These are phyloP conservation scores for Neofelis nebulosa DNA, from an alignment of 2,113 vertebrate genomes.

Conservation along the genomic window DNA sequence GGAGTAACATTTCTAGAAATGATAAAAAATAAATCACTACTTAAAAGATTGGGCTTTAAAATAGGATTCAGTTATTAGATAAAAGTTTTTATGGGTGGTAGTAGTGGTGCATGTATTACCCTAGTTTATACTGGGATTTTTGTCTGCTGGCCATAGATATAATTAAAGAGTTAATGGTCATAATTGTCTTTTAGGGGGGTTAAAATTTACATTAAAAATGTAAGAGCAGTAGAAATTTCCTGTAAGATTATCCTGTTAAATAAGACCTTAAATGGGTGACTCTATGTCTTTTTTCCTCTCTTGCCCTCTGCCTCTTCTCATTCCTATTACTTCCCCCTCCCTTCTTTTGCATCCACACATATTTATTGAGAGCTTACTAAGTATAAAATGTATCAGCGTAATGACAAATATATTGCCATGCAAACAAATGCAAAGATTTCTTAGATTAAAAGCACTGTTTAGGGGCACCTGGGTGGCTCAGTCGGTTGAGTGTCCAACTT, in stretches of 20 bases:
- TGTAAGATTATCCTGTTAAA: slow-evolving; percentile 20
- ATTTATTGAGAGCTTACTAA: background rate
- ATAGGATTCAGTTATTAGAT: slow-evolving; percentile 58
- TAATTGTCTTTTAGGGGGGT: background rate
- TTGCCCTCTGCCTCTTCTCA: background rate
- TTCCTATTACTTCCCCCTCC: background rate
- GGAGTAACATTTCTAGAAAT: slow-evolving; percentile 73
- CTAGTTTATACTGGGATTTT: background rate
- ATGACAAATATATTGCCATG: background rate
- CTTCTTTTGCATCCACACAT: background rate
- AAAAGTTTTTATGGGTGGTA: slow-evolving; percentile 18
- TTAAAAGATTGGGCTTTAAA: slow-evolving; percentile 70
- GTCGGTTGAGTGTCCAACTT: too few relatives aligned
- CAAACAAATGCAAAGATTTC: slow-evolving; percentile 17
- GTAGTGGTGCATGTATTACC: background rate
- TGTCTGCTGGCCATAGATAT: background rate
- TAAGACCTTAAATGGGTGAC: background rate
- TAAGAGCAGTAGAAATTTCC: background rate
- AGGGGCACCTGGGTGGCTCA: too few relatives aligned
- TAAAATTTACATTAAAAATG: slow-evolving; percentile 20
- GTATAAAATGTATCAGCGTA: background rate
- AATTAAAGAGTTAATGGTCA: slow-evolving; percentile 39
- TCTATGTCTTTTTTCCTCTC: background rate
- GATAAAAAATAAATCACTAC: slow-evolving; percentile 73
- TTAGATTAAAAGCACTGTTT: background rate